Percentiles rank a stretch among this genome's conserved stretches.
phyloP scores from a whole-genome alignment of 2,888 invertebrate genomes.

The Pachymerium ferrugineum region DNA sequence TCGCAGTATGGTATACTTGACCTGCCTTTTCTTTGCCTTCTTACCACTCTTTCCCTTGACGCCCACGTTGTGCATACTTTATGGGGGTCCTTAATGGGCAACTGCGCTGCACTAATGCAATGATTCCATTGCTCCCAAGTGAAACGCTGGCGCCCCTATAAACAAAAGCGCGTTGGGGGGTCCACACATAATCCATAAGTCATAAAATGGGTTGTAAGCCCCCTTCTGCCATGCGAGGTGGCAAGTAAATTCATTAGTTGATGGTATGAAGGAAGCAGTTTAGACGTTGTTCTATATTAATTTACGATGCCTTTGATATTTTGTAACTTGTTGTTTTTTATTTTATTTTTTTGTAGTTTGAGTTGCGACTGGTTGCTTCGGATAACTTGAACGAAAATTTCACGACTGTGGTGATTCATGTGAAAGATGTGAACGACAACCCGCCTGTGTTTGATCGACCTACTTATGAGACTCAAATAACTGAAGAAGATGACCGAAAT shows the following conservation, averaged over 20 bases:
- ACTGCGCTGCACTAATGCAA: constrained; percentile 8
- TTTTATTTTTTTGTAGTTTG: constrained; percentile 61
- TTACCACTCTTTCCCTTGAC: background rate
- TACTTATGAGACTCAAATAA: constrained; percentile 90
- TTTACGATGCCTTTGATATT: background rate
- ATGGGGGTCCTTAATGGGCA: constrained; percentile 1
- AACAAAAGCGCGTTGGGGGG: constrained; percentile 9
- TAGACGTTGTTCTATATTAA: constrained; percentile 35
- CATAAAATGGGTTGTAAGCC: background rate
- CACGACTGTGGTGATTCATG: constrained; percentile 92
- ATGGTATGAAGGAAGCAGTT: constrained; percentile 11
- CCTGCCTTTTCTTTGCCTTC: background rate
- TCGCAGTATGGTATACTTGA: background rate
- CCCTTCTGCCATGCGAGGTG: background rate
- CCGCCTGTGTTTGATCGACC: constrained; percentile 93
- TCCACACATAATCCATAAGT: constrained; percentile 13
- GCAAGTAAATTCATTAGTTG: constrained; percentile 17
- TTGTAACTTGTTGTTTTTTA: constrained; percentile 30
- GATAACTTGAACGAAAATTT: constrained; percentile 96
- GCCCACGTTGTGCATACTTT: background rate
- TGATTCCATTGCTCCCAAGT: constrained; percentile 4
- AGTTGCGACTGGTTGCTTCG: constrained; percentile 87
- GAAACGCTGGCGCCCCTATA: background rate
- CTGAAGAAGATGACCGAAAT: constrained; percentile 90
- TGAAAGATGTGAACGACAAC: constrained; percentile 97